These are phyloP conservation scores for Buteo buteo DNA, from an alignment of 2,113 vertebrate genomes.

Conservation along the genomic window DNA sequence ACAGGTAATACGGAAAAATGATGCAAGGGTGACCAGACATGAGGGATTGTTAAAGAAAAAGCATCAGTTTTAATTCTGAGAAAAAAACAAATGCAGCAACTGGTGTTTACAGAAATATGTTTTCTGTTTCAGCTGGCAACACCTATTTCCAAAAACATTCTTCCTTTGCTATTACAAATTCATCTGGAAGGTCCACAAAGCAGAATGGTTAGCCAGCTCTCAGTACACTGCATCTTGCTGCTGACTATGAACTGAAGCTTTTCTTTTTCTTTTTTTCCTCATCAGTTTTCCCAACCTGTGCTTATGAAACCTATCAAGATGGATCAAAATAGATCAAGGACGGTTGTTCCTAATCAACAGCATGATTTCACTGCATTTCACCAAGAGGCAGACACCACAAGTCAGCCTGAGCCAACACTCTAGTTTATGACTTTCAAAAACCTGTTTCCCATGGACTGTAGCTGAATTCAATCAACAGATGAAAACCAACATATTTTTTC, in stretches of 20 bases:
- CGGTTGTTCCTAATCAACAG: neutral
- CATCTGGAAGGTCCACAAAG: neutral
- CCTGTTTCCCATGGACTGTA: neutral
- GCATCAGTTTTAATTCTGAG: neutral
- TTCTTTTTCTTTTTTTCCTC: neutral
- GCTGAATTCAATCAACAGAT: neutral
- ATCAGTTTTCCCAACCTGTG: neutral
- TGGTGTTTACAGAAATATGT: conserved; percentile 22
- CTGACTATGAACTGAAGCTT: neutral
- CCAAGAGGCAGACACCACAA: neutral
- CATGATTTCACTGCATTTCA: neutral
- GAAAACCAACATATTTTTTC: neutral
- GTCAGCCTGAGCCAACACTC: neutral
- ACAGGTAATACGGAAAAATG: conserved; percentile 10
- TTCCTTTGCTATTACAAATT: neutral
- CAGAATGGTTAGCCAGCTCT: neutral
- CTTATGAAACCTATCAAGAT: neutral
- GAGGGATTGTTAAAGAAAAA: neutral
- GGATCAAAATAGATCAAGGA: conserved; percentile 11
- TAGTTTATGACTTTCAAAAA: neutral
- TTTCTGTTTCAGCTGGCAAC: conserved; percentile 44
- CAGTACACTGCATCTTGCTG: neutral
- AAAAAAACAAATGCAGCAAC: neutral
- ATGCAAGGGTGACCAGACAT: neutral
- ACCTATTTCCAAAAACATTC: conserved; percentile 7